A percentile compares a stretch with the other conserved stretches of the same genome.
Evolutionary conservation across 1,140 invertebrate species (phyloP).

Genomic region (Holcopasites calliopsidis): DNA sequence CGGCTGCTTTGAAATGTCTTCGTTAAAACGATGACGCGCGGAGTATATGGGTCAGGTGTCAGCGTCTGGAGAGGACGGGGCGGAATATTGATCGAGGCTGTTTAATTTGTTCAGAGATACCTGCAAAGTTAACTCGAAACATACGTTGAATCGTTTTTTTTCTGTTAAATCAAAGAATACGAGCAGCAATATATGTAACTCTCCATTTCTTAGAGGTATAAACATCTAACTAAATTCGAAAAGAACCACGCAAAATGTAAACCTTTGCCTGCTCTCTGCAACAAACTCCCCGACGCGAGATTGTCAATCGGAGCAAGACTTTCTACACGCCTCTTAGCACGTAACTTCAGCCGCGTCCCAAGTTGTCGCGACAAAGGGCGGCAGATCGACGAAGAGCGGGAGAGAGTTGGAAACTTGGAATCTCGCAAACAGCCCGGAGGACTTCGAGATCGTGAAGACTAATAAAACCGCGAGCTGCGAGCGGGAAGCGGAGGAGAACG

Average conservation of each 20-base stretch:
- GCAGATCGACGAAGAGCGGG: neutral
- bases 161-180: too few relatives aligned
- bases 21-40: conserved; percentile 15
- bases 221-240: neutral
- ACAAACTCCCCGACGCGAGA: neutral
- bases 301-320: conserved; percentile 15
- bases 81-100: too few relatives aligned
- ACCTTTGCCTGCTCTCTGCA: conserved; percentile 8
- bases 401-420: conserved; percentile 20
- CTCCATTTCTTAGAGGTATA: too few relatives aligned
- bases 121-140: too few relatives aligned
- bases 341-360: conserved; percentile 7
- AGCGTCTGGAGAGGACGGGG: neutral
- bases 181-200: too few relatives aligned
- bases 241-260: neutral
- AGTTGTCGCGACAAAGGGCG: neutral
- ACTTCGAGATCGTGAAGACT: neutral
- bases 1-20: conserved; percentile 37
- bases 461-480: conserved; percentile 14
- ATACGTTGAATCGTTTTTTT: too few relatives aligned
- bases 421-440: conserved; percentile 25
- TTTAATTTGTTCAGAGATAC: too few relatives aligned
- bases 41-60: neutral
- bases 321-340: conserved; percentile 24
- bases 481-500: neutral